phyloP scores from a whole-genome alignment of 2,888 invertebrate species.

The Acleris holmiana region DNA sequence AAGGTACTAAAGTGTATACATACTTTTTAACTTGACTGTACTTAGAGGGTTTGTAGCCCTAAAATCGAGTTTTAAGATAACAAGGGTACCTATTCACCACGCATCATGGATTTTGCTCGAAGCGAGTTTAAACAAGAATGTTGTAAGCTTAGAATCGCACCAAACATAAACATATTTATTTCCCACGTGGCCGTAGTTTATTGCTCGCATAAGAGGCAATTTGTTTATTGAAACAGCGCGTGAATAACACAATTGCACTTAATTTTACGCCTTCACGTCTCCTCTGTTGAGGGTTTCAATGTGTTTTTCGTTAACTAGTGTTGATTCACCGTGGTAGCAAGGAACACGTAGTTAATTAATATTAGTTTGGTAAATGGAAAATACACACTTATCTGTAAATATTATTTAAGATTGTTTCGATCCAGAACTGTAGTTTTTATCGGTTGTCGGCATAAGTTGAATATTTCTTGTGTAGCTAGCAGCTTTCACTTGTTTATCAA shows the following conservation, averaged over 20 bases:
- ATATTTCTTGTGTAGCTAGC: too few relatives aligned
- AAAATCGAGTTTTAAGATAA: too few relatives aligned
- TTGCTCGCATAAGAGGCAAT: conserved; percentile 14
- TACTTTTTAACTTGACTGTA: too few relatives aligned
- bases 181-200: conserved; percentile 12
- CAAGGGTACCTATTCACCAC: too few relatives aligned
- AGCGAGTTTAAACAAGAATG: neutral
- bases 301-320: conserved; percentile 11
- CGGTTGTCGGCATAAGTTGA: too few relatives aligned
- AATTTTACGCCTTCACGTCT: conserved; percentile 28
- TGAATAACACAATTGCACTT: conserved; percentile 38
- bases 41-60: too few relatives aligned
- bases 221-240: conserved; percentile 29
- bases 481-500: too few relatives aligned
- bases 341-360: conserved; percentile 15
- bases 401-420: too few relatives aligned
- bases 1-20: too few relatives aligned
- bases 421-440: too few relatives aligned
- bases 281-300: neutral
- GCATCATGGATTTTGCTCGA: too few relatives aligned
- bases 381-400: neutral
- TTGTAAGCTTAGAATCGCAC: neutral
- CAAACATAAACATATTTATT: neutral
- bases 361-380: neutral
- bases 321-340: conserved; percentile 18